Evolutionary conservation across 2,888 invertebrate genomes (phyloP).

Genomic region (Tipula unca): DNA sequence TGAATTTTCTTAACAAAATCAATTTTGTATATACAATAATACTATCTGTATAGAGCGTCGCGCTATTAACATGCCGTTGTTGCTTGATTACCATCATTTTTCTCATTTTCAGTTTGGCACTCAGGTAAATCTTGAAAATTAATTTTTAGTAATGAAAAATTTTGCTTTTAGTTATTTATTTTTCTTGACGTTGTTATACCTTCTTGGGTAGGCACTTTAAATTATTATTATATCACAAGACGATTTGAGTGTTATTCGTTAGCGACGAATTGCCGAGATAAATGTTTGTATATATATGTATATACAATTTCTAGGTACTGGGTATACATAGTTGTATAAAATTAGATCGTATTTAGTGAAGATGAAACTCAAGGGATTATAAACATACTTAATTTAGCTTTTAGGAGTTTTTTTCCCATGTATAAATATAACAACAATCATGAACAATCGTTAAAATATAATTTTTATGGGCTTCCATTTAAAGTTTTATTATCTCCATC

Average conservation of each 20-base stretch:
- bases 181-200: not conserved
- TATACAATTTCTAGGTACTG: not conserved
- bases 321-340: no score
- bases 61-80: not conserved
- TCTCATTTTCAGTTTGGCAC: not conserved
- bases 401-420: not conserved
- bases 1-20: not conserved
- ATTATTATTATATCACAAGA: not conserved
- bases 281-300: no score
- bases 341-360: not conserved
- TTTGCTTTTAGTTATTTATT: not conserved
- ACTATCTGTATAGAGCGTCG: no score
- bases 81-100: not conserved
- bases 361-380: not conserved
- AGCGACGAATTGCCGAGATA: not conserved
- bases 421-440: not conserved
- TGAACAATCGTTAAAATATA: not conserved
- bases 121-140: not conserved
- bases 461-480: not conserved
- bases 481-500: not conserved
- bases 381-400: not conserved
- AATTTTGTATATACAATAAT: not conserved
- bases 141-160: not conserved
- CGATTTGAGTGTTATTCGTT: not conserved
- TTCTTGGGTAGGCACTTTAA: not conserved